Evolutionary conservation across 2,888 invertebrate genomes (phyloP).

Genomic region (Mechanitis mazaeus): DNA sequence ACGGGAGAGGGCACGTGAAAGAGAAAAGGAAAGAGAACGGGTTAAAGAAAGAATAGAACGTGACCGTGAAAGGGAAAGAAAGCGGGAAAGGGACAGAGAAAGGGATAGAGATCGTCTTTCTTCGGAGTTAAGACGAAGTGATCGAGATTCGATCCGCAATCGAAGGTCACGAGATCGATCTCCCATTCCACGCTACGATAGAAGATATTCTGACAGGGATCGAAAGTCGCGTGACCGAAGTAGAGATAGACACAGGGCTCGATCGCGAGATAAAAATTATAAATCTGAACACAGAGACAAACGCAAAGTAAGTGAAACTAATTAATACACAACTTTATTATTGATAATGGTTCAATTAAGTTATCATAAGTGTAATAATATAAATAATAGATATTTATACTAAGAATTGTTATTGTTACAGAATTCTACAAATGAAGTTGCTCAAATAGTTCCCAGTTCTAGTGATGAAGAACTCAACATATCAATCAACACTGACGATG

Average conservation of each 20-base stretch:
- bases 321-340: constrained; percentile 7
- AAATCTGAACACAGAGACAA: constrained; percentile 45
- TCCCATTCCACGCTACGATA: constrained; percentile 33
- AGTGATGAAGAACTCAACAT: constrained; percentile 84
- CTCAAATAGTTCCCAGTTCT: constrained; percentile 81
- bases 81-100: constrained; percentile 26
- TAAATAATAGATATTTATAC: neutral
- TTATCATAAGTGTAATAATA: too few relatives aligned
- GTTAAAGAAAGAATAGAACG: constrained; percentile 27
- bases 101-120: constrained; percentile 22
- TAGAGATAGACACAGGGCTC: constrained; percentile 39
- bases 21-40: constrained; percentile 29
- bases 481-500: constrained; percentile 85
- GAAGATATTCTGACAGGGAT: constrained; percentile 39
- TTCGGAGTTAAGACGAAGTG: constrained; percentile 33
- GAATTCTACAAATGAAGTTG: constrained; percentile 87
- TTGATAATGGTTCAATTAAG: neutral
- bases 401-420: constrained; percentile 33
- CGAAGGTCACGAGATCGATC: constrained; percentile 38
- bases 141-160: constrained; percentile 32
- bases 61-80: constrained; percentile 36
- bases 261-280: constrained; percentile 48
- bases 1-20: constrained; percentile 33
- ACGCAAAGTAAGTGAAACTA: constrained; percentile 40
- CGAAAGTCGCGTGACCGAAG: constrained; percentile 46